Evolutionary conservation across 2,888 invertebrate species (phyloP).

Genomic region (Sialis fuliginosa): DNA sequence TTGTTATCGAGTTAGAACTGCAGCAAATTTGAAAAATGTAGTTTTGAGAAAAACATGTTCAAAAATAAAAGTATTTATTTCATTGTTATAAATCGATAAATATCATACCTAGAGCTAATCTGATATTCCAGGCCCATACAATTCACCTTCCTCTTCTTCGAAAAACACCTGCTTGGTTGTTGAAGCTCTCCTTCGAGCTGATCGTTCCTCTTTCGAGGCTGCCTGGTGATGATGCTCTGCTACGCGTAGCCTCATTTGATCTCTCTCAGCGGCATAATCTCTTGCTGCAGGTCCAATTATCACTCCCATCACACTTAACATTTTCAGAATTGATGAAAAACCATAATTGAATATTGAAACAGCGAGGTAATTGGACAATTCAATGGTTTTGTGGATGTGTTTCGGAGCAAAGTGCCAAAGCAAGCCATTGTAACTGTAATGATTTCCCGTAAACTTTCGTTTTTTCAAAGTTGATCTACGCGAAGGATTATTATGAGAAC

Average conservation of each 20-base stretch:
- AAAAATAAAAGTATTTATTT: too few species aligned
- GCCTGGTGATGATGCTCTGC: neutral
- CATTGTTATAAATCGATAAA: too few species aligned
- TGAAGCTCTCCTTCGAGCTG: neutral
- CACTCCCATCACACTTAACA: neutral
- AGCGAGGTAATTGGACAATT: neutral
- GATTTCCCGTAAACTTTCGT: too few species aligned
- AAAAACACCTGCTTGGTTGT: neutral
- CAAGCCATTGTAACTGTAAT: too few species aligned
- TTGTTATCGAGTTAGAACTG: too few species aligned
- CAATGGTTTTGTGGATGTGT: neutral
- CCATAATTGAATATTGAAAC: neutral
- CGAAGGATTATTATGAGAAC: too few species aligned
- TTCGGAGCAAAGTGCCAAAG: neutral
- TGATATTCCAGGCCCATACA: neutral
- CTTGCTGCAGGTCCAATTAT: neutral
- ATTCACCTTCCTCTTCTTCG: neutral
- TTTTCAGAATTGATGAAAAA: neutral
- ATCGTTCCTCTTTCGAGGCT: neutral
- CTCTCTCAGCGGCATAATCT: too few species aligned
- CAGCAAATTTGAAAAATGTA: too few species aligned
- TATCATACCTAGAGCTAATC: neutral
- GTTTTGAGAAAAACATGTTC: too few species aligned
- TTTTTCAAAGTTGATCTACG: too few species aligned
- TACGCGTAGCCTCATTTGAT: neutral